Evolutionary conservation across 2,888 invertebrate species (phyloP).

Genomic region (Ischnura elegans): DNA sequence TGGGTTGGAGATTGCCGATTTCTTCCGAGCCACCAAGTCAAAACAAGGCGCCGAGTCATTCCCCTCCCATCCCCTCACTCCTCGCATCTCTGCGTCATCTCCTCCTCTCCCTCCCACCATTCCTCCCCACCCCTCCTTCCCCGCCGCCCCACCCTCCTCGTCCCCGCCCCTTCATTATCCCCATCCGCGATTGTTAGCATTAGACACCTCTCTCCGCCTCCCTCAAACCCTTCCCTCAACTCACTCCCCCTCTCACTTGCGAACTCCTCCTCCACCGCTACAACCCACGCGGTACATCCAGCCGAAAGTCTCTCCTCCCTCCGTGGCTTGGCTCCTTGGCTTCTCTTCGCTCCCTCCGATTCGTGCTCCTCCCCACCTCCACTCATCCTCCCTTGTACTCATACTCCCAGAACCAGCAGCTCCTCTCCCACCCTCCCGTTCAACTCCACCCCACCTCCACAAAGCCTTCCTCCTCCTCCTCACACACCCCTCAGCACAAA

Average conservation of each 20-base stretch:
- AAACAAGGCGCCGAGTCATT: background rate
- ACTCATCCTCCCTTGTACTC: background rate
- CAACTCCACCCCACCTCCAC: no score
- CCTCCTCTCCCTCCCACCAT: background rate
- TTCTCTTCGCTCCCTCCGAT: background rate
- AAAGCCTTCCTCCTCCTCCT: background rate
- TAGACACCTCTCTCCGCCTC: background rate
- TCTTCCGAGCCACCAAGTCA: conserved; percentile 32
- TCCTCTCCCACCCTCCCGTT: background rate
- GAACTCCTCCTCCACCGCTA: background rate
- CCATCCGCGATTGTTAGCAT: conserved; percentile 21
- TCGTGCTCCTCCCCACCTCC: background rate
- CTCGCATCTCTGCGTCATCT: no score
- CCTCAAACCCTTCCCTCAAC: background rate
- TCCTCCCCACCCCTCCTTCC: background rate
- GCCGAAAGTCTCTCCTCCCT: background rate
- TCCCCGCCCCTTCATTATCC: conserved; percentile 20
- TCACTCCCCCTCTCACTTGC: background rate
- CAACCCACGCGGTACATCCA: background rate
- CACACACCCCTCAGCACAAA: no score
- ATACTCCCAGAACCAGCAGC: background rate
- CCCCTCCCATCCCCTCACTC: background rate
- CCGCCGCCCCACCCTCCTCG: background rate
- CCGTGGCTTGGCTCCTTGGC: background rate
- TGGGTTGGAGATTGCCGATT: background rate